Percentiles rank a stretch among this genome's conserved stretches.
Evolutionary conservation across 2,888 invertebrate species (phyloP).

Genomic region (Hydrotaea cyrtoneurina): DNA sequence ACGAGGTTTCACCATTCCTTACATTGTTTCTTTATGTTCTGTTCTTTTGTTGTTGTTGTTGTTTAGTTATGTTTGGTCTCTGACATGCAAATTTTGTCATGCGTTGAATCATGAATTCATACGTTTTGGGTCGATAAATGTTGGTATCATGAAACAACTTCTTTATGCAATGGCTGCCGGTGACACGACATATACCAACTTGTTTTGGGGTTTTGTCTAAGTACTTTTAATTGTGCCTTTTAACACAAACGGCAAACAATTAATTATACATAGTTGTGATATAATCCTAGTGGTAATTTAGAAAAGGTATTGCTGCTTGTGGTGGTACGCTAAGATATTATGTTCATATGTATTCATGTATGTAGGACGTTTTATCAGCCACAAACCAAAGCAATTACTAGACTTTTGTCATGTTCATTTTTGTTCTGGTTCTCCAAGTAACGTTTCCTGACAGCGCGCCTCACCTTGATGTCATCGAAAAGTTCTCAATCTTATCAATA

Average conservation of each 20-base stretch:
- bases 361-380: not conserved
- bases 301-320: not conserved
- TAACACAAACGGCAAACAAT: conserved; percentile 34
- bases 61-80: not conserved
- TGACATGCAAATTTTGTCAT: conserved; percentile 25
- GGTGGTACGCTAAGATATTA: not conserved
- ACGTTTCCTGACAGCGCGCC: not conserved
- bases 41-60: not conserved
- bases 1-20: conserved; percentile 10
- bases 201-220: not conserved
- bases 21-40: not conserved
- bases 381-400: not conserved
- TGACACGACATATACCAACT: conserved; percentile 1
- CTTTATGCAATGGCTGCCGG: not conserved
- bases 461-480: conserved; percentile 6
- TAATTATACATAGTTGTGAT: conserved; percentile 48
- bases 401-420: not conserved
- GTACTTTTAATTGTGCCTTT: not conserved
- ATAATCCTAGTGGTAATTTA: conserved; percentile 37
- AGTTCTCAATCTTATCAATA: conserved; percentile 16
- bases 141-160: conserved; percentile 10
- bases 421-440: not conserved
- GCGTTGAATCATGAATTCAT: conserved; percentile 6
- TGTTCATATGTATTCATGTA: too few species aligned
- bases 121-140: conserved; percentile 2